Base-by-base conservation (phyloP, 1,140 invertebrate species). In the Homalodisca vitripennis region DNA sequence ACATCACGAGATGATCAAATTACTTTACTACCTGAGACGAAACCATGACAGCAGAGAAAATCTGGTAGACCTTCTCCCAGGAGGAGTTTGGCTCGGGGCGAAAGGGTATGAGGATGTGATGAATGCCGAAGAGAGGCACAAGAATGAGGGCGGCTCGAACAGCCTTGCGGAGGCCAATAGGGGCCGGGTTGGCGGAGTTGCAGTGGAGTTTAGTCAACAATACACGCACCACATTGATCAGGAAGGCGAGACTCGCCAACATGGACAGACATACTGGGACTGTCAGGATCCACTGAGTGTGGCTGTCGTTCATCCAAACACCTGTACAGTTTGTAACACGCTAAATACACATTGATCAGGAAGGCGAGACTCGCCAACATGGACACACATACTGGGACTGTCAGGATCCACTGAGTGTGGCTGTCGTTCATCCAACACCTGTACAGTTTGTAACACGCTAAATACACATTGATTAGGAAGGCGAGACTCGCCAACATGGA, bases 21-120 rank as follows among this genome's bases (percentile, higher is more conserved):
- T n/a, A n/a, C n/a, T n/a, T n/a, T n/a, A 65, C 72, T 75, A 94
- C 93, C 87, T 98, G 95, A 76, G 94, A 89, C 51, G 94, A 96
- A 34, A 90, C 89, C 29, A 90, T 89, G 67, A 95, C 81, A 27
- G 94, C 93, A 10, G 93, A 90, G 71, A 92, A 84, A 72, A 92
- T 85, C 77, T 94, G 90, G 81, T 98, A 97, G 53, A 87, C 81
- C 57, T 86, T 82, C 78, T 92, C 90, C 82, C 87, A 89, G 6
- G 87, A 81, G 73, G 87, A 86, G 41, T 84, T 81, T 47, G 85
- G 82, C 48, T 84, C 82, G 22, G 95, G 94, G 69, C 92, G 84
- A 79, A 95, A 94, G 26, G 93, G 92, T 55, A 90, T 93, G 22
- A 97, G 82, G 72, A 97, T 85, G 78, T 95, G 94, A 75, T 92